These are phyloP conservation scores for Clavelina lepadiformis DNA, from an alignment of 23 tunicate genomes.

Conservation along the genomic window DNA sequence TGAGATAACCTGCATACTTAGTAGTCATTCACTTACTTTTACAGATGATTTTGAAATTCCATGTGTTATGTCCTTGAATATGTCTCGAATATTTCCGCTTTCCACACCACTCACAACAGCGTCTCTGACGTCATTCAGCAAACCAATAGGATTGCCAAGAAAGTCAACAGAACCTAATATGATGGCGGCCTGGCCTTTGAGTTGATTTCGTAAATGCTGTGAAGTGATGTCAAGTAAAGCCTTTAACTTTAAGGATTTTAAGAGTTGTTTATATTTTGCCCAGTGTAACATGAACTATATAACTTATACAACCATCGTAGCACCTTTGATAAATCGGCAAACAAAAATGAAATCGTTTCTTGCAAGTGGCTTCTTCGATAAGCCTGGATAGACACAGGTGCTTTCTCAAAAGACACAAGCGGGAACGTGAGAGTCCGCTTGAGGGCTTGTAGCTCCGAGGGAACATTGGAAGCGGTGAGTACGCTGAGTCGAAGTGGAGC, in stretches of 20 bases:
- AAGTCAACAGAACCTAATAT: constrained; percentile 94
- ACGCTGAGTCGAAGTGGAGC: constrained; percentile 59
- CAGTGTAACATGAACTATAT: too few relatives aligned
- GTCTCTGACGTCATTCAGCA: constrained; percentile 85
- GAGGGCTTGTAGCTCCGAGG: constrained; percentile 60
- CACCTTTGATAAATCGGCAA: constrained; percentile 79
- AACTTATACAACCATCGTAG: too few relatives aligned
- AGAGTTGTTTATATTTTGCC: too few relatives aligned
- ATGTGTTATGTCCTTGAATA: constrained; percentile 73
- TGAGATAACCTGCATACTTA: too few relatives aligned
- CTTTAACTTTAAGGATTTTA: too few relatives aligned
- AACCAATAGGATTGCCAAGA: constrained; percentile 98
- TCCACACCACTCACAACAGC: constrained; percentile 65
- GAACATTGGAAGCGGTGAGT: constrained; percentile 50
- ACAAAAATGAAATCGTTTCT: constrained; percentile 58
- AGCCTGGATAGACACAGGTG: constrained; percentile 71
- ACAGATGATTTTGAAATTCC: constrained; percentile 88
- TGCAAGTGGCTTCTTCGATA: constrained; percentile 70
- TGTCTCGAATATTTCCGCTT: constrained; percentile 53
- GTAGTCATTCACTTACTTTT: constrained; percentile 58
- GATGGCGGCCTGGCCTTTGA: constrained; percentile 80
- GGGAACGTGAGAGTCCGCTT: constrained; percentile 43
- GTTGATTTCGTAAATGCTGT: constrained; percentile 69
- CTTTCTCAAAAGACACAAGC: constrained; percentile 79
- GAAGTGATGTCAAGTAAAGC: too few relatives aligned